Conservation (phyloP, 2,797 vertebrate genomes). For the Telmatherina bonti region DNA sequence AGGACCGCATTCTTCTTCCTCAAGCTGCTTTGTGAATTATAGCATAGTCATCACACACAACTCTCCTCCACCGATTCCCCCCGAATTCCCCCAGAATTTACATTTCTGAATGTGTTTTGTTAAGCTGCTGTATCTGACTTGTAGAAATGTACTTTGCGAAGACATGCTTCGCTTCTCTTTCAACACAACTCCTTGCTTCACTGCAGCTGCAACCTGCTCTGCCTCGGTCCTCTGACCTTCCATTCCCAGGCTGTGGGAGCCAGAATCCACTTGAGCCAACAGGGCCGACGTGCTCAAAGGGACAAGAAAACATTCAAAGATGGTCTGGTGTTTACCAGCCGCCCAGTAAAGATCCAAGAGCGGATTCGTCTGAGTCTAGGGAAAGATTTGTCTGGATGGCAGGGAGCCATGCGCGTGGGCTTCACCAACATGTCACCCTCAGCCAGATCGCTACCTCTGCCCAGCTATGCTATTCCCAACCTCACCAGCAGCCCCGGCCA, state of each 20-base stretch:
- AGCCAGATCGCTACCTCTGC: slow-evolving; percentile 70
- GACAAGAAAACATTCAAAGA: slow-evolving; percentile 65
- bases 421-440: slow-evolving; percentile 83
- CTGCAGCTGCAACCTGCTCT: slow-evolving; percentile 49
- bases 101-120: no score
- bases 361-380: slow-evolving; percentile 76
- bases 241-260: slow-evolving; percentile 73
- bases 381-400: slow-evolving; percentile 50
- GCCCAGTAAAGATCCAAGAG: slow-evolving; percentile 73
- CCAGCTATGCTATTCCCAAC: slow-evolving; percentile 81
- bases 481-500: slow-evolving; percentile 74
- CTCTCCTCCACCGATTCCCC: no score
- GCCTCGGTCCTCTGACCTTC: slow-evolving; percentile 82
- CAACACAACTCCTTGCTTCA: neutral
- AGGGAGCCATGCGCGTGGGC: slow-evolving; percentile 84
- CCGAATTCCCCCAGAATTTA: no score
- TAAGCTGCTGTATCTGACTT: no score
- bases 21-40: no score
- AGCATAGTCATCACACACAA: no score
- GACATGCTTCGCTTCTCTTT: no score
- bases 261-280: slow-evolving; percentile 71
- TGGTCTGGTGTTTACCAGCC: slow-evolving; percentile 86
- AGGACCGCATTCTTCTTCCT: no score
- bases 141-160: neutral
- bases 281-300: slow-evolving; percentile 55